Percentiles rank a stretch among this genome's conserved stretches.
Conservation (phyloP, 1,140 invertebrate species). For the Heterodera carotae region DNA sequence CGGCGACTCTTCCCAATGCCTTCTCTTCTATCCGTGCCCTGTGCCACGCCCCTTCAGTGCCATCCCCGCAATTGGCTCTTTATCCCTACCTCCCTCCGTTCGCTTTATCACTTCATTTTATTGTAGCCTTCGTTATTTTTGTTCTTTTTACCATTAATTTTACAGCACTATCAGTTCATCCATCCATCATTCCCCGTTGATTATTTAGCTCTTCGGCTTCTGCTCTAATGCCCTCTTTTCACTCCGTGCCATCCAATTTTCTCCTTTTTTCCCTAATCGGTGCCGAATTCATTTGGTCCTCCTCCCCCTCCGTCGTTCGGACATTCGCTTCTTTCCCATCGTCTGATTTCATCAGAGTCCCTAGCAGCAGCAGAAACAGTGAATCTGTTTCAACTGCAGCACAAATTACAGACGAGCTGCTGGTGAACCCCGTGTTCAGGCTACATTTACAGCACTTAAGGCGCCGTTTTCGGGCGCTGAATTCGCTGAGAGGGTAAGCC, state of each 20-base stretch:
- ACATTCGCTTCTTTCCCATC: constrained; percentile 1
- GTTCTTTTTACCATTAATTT: too few relatives aligned
- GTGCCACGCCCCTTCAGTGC: too few relatives aligned
- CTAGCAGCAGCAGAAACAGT: background rate
- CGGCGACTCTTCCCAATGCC: too few relatives aligned
- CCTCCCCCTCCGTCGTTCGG: background rate
- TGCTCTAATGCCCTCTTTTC: background rate
- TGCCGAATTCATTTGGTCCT: background rate
- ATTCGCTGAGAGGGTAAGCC: background rate
- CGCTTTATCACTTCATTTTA: too few relatives aligned
- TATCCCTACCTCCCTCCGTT: too few relatives aligned
- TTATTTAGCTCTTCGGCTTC: background rate
- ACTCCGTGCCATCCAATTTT: background rate
- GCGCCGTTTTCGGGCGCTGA: background rate
- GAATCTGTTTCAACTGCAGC: background rate
- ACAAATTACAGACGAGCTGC: background rate
- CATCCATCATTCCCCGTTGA: too few relatives aligned
- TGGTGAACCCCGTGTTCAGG: constrained; percentile 4
- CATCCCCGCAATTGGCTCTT: too few relatives aligned
- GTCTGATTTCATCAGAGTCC: too few relatives aligned
- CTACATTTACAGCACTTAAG: background rate
- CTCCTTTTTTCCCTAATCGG: background rate
- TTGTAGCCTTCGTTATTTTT: too few relatives aligned
- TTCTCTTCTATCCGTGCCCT: too few relatives aligned
- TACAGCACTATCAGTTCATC: too few relatives aligned